Percentiles rank a stretch among this genome's conserved stretches.
phyloP scores from a whole-genome alignment of 2,888 invertebrate species.

The Thereva nobilitata region DNA sequence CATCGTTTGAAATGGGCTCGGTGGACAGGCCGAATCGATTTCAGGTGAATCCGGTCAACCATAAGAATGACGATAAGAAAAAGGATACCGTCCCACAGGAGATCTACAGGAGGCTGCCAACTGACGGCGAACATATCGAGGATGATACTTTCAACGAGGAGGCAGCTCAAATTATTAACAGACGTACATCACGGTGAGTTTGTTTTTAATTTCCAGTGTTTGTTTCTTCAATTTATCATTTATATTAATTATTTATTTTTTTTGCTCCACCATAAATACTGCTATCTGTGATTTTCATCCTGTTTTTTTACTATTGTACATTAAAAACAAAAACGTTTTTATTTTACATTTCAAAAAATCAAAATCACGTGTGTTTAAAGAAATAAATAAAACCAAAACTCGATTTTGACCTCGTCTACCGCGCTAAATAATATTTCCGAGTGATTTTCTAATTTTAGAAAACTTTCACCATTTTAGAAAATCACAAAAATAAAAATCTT shows the following conservation, averaged over 20 bases:
- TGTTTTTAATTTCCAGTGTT: neutral
- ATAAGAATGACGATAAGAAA: conserved; percentile 50
- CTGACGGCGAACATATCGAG: conserved; percentile 53
- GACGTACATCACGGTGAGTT: conserved; percentile 51
- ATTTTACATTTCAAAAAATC: no score
- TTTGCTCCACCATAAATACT: neutral
- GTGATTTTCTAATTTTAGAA: no score
- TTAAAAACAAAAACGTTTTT: no score
- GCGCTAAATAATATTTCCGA: no score
- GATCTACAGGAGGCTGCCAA: conserved; percentile 54
- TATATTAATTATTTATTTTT: neutral
- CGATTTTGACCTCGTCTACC: no score
- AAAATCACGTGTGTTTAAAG: no score
- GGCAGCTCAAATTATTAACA: conserved; percentile 51
- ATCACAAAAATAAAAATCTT: no score
- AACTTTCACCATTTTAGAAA: no score
- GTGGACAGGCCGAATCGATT: conserved; percentile 58
- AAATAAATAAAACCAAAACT: no score
- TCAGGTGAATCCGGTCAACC: conserved; percentile 58
- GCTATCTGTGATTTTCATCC: neutral
- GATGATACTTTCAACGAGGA: conserved; percentile 56
- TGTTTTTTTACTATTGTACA: no score
- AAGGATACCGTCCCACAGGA: conserved; percentile 49
- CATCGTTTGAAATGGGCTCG: conserved; percentile 55
- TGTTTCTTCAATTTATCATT: neutral